Evolutionary conservation across 2,888 invertebrate genomes (phyloP), one percentile per base, ranked within the genome.

Genomic region (Aspidiotus rigidus): DNA sequence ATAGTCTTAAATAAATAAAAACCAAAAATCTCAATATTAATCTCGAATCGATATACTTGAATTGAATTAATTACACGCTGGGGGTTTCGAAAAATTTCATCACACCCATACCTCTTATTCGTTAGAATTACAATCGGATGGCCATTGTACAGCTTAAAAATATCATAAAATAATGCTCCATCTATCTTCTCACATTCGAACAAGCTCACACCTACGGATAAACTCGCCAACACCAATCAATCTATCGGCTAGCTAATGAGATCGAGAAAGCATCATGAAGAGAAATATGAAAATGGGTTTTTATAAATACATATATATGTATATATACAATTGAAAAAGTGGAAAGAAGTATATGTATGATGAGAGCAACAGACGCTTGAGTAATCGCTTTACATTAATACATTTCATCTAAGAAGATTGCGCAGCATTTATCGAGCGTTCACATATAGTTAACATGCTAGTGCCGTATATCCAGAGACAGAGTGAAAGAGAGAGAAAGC

Each of bases 341-440:
- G 17, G 57, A 64, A 40, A 39, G 17, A 54, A 56, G 59, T n/a
- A 67, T 17, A 28, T 6, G 28, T 10, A 59, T 16, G 28, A 28
- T 13, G 28, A 67, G 42, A 67, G 56, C 56, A 60, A 67, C 44
- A 49, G 59, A 67, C 59, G 41, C 67, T 53, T 53, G 67, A 67
- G 67, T 67, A 67, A 67, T 67, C 16, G 67, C 67, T 42, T 67
- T 67, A 59, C 67, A 67, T 67, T 67, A 67, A 67, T 67, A 67
- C 56, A 67, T 67, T 67, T 67, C 67, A 67, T 67, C 67, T 67
- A 67, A 60, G 60, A 67, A 67, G 67, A 60, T 60, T 67, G 67
- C 67, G 15, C 59, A 60, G 67, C 67, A 67, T 60, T 67, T 67
- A 67, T 67, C 59, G 67, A 28, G 28, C 28, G 28, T 28, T 28